Evolutionary conservation across 2,888 invertebrate species (phyloP).

Genomic region (Acrobasis consociella): DNA sequence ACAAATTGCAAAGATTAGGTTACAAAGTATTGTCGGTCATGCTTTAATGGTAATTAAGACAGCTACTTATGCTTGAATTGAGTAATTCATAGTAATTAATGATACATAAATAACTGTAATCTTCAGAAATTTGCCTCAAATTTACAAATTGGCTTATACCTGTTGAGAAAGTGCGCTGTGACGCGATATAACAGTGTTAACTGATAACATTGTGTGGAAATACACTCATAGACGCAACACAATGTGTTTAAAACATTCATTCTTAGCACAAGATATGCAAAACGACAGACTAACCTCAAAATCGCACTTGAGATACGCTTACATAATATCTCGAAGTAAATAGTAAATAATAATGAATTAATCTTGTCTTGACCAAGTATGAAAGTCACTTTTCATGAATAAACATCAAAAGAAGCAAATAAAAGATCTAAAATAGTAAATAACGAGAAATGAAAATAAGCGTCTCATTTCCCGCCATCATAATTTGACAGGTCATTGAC

Average conservation of each 20-base stretch:
- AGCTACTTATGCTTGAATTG: background rate
- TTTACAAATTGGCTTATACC: background rate
- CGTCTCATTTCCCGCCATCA: slow-evolving; percentile 77
- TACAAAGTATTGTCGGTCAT: too few relatives aligned
- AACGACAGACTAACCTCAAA: slow-evolving; percentile 42
- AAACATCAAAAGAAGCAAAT: slow-evolving; percentile 41
- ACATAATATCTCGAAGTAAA: slow-evolving; percentile 29
- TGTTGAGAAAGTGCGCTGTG: background rate
- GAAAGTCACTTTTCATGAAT: slow-evolving; percentile 28
- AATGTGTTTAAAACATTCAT: slow-evolving; percentile 4
- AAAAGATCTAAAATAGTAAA: slow-evolving; percentile 41
- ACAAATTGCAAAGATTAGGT: too few relatives aligned
- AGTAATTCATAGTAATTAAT: background rate
- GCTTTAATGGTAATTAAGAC: background rate
- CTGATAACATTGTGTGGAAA: background rate
- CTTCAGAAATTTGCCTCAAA: background rate
- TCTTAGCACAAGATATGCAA: slow-evolving; percentile 9
- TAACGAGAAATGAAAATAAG: slow-evolving; percentile 37
- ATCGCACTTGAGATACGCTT: slow-evolving; percentile 28
- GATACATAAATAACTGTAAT: background rate
- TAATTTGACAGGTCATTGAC: slow-evolving; percentile 81
- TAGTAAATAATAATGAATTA: slow-evolving; percentile 1
- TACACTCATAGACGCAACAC: background rate
- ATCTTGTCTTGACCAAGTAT: slow-evolving; percentile 4
- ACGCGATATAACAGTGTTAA: background rate